Evolutionary conservation across 1,140 invertebrate genomes (phyloP), one percentile per base, ranked within the genome.

Genomic region (Latrodectus geometricus): DNA sequence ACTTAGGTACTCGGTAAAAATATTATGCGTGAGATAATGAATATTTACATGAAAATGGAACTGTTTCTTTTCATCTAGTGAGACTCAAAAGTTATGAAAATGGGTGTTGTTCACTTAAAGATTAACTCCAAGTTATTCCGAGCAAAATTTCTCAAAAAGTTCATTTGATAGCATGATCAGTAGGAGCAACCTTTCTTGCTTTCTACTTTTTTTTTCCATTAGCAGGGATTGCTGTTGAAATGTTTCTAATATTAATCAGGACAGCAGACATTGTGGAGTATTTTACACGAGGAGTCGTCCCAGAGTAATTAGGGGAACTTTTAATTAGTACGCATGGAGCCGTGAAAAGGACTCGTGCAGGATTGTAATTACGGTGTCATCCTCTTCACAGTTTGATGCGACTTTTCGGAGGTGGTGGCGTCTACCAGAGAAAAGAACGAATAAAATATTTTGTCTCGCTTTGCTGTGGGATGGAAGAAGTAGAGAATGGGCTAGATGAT

Each of bases 181-280:
- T 9, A 12, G 21, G 14, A 15, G 50, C 9, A 20, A 20, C 17
- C 56, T 20, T 54, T 21, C 35, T 66, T 78, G 66, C 50, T 77
- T 66, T 79, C 35, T 23, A 17, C 15, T 80, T 52, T 70, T 54
- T 21, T 21, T 54, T 21, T 49, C 35, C 17, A 15, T 23, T 23
- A 8, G 14, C 70, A 35, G n/a, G 48, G 70, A 73, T 73, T 73
- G 48, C 70, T 23, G 48, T 23, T 50, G 54, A 48, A 52, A 83
- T 83, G 81, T 83, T 75, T 74, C 81, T 72, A 72, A 75, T 83
- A 83, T 83, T 83, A 83, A 83, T 83, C 81, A 83, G 81, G n/a
- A 52, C 52, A 83, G 35, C 35, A 35, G 35, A 35, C 35, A 35
- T 35, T 35, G 35, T 35, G 35, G 35, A 35, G 73, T 78, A 21